Percentiles rank a stretch among this genome's conserved stretches.
phyloP scores from a whole-genome alignment of 2,888 invertebrate species.

The Plebejus melissa region DNA sequence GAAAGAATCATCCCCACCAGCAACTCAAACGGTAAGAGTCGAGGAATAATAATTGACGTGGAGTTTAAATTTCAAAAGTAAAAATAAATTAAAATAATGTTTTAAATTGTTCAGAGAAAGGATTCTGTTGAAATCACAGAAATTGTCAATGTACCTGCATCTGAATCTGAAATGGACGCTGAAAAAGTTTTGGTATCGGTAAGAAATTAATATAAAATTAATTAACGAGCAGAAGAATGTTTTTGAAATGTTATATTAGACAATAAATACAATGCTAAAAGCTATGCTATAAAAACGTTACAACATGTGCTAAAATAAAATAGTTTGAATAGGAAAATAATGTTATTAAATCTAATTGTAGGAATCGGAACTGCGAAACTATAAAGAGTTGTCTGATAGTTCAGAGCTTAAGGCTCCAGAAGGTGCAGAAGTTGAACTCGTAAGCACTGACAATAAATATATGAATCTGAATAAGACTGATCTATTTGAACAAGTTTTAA shows the following conservation, averaged over 20 bases:
- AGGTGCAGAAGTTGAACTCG: not conserved
- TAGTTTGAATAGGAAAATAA: not conserved
- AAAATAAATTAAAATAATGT: not conserved
- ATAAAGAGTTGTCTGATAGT: not conserved
- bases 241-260: too few species aligned
- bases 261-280: not conserved
- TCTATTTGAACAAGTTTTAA: not conserved
- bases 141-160: not conserved
- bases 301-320: too few species aligned
- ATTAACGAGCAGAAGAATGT: too few species aligned
- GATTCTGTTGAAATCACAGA: conserved; percentile 13
- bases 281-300: not conserved
- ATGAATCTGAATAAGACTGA: conserved; percentile 11
- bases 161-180: not conserved
- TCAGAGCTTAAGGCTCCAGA: not conserved
- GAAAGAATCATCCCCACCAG: conserved; percentile 7
- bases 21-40: conserved; percentile 12
- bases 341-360: not conserved
- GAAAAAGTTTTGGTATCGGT: not conserved
- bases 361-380: not conserved
- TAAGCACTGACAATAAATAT: not conserved
- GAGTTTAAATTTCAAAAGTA: not conserved
- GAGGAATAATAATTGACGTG: not conserved
- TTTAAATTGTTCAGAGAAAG: not conserved
- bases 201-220: not conserved